These are phyloP conservation scores for Cottus gobio DNA, from an alignment of 2,113 vertebrate species.

Conservation along the genomic window DNA sequence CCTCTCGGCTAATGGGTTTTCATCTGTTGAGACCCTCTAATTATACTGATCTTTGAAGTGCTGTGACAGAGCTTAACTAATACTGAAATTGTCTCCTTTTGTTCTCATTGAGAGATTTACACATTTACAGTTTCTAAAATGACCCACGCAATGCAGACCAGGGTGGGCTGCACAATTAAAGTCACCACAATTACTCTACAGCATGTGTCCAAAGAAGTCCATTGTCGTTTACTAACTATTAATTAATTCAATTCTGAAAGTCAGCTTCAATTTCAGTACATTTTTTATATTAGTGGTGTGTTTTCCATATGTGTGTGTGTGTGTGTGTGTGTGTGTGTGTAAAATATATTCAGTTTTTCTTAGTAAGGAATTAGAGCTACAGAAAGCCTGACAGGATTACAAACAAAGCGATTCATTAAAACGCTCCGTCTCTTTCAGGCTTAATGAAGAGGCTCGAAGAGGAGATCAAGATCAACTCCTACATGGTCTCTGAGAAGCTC, in stretches of 20 bases:
- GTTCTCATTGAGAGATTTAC: constrained; percentile 61
- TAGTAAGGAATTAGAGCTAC: not conserved
- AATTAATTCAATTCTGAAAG: not conserved
- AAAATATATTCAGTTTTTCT: constrained; percentile 4
- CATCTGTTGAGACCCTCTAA: constrained; percentile 58
- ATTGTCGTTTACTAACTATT: not conserved
- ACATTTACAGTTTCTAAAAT: constrained; percentile 65
- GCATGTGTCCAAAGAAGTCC: not conserved
- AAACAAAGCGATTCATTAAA: constrained; percentile 9
- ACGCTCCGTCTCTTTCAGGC: constrained; percentile 79
- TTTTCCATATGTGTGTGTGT: too few relatives aligned
- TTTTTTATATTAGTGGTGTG: not conserved
- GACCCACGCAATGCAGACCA: constrained; percentile 13
- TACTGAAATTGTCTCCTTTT: constrained; percentile 38
- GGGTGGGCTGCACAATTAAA: constrained; percentile 34
- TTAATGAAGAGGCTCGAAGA: constrained; percentile 96
- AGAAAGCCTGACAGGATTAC: not conserved
- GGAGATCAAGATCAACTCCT: constrained; percentile 95
- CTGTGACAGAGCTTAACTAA: constrained; percentile 43
- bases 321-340: not conserved
- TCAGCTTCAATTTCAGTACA: not conserved
- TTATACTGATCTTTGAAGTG: constrained; percentile 64
- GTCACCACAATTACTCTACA: constrained; percentile 2
- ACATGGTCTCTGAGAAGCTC: constrained; percentile 93
- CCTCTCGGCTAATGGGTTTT: constrained; percentile 55